A percentile compares a stretch with the other conserved stretches of the same genome.
These are phyloP conservation scores for Rhinichthys osculus DNA, from an alignment of 2,797 vertebrate genomes.

Conservation along the genomic window DNA sequence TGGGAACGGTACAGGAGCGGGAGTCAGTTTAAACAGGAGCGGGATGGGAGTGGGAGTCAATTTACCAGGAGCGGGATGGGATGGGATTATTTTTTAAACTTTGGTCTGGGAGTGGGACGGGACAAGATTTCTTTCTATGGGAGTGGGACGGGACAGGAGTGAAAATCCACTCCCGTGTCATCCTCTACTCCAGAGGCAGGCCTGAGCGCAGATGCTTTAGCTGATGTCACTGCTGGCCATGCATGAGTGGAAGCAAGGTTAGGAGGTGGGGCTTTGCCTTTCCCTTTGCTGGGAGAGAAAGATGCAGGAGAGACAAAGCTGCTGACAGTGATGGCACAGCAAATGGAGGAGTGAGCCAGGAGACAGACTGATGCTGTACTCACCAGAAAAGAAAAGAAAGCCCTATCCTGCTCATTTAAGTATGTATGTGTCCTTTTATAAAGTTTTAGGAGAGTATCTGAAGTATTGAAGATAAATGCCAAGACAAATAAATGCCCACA, in stretches of 20 bases:
- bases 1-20: no score
- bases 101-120: no score
- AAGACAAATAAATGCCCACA: not conserved
- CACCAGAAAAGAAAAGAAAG: not conserved
- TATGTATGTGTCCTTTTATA: not conserved
- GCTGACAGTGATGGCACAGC: slow-evolving; percentile 31
- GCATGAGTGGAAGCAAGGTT: slow-evolving; percentile 52
- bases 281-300: slow-evolving; percentile 1
- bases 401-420: not conserved
- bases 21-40: no score
- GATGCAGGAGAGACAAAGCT: slow-evolving; percentile 25
- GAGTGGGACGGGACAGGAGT: no score
- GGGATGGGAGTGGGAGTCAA: no score
- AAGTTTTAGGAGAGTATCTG: not conserved
- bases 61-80: no score
- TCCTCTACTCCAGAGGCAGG: slow-evolving; percentile 43
- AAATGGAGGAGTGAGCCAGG: not conserved
- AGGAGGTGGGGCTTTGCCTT: slow-evolving; percentile 37
- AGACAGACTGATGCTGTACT: slow-evolving; percentile 5
- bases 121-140: no score
- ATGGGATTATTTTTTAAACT: no score
- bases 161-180: no score
- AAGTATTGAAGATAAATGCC: not conserved
- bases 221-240: slow-evolving; percentile 57
- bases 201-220: slow-evolving; percentile 36